Evolutionary conservation across 2,797 vertebrate genomes (phyloP).

Genomic region (Siniperca undulata): DNA sequence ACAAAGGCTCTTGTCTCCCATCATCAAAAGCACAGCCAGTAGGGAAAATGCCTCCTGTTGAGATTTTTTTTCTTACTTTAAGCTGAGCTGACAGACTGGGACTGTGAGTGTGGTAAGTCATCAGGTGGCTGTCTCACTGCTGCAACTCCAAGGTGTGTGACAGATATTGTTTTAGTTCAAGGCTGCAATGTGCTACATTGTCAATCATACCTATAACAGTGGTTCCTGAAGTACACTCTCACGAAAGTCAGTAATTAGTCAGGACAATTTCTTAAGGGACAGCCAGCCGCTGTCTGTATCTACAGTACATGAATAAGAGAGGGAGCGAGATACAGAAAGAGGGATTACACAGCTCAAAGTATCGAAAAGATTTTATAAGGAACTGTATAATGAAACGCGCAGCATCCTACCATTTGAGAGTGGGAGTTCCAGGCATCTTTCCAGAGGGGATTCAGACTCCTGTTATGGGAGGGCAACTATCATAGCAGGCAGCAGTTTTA

Average conservation of each 20-base stretch:
- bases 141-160: constrained; percentile 47
- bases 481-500: constrained; percentile 22
- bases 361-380: constrained; percentile 24
- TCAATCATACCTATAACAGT: constrained; percentile 56
- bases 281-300: constrained; percentile 20
- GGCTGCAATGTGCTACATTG: constrained; percentile 40
- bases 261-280: constrained; percentile 34
- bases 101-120: constrained; percentile 46
- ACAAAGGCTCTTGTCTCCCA: constrained; percentile 35
- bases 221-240: constrained; percentile 28
- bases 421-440: constrained; percentile 36
- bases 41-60: constrained; percentile 43
- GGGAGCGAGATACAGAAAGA: not conserved
- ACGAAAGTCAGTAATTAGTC: constrained; percentile 33
- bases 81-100: constrained; percentile 50
- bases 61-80: constrained; percentile 19
- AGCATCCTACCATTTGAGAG: constrained; percentile 11
- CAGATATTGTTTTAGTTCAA: constrained; percentile 69
- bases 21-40: constrained; percentile 32
- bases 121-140: constrained; percentile 49
- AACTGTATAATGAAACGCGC: constrained; percentile 20
- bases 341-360: constrained; percentile 29
- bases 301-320: constrained; percentile 9
- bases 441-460: constrained; percentile 29
- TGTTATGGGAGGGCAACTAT: constrained; percentile 20